A percentile compares a stretch with the other conserved stretches of the same genome.
Conservation (phyloP, 2,113 vertebrate genomes). For the Gracilinanus agilis region DNA sequence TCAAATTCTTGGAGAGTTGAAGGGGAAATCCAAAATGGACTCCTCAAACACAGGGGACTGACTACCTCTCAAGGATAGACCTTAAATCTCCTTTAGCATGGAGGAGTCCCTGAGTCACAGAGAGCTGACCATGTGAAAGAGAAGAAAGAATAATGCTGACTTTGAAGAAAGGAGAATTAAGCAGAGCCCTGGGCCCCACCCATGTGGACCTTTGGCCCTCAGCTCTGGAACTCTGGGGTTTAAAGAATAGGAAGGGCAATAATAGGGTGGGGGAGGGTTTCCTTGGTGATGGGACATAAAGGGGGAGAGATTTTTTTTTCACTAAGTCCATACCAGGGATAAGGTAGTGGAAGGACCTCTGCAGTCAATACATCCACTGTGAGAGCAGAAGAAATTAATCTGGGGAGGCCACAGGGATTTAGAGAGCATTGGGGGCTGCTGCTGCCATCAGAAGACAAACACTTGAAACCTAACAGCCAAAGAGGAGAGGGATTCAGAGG, state of each 20-base stretch:
- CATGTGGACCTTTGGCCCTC: not conserved
- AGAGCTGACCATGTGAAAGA: not conserved
- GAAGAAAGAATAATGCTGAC: not conserved
- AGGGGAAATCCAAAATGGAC: not conserved
- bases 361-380: not conserved
- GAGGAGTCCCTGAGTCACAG: not conserved
- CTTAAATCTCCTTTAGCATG: not conserved
- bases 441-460: too few species aligned
- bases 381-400: not conserved
- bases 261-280: too few species aligned
- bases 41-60: too few species aligned
- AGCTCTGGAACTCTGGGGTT: not conserved
- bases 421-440: too few species aligned
- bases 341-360: not conserved
- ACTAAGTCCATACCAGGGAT: not conserved
- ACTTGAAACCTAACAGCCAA: too few species aligned
- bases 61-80: not conserved
- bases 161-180: not conserved
- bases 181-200: not conserved
- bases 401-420: too few species aligned
- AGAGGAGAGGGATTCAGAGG: too few species aligned
- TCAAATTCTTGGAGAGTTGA: not conserved
- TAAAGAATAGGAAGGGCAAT: too few species aligned
- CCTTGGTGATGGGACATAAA: not conserved
- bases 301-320: not conserved